Evolutionary conservation across 1,140 invertebrate genomes (phyloP), one percentile per base, ranked within the genome.

Genomic region (Pemphigus obesinymphae): DNA sequence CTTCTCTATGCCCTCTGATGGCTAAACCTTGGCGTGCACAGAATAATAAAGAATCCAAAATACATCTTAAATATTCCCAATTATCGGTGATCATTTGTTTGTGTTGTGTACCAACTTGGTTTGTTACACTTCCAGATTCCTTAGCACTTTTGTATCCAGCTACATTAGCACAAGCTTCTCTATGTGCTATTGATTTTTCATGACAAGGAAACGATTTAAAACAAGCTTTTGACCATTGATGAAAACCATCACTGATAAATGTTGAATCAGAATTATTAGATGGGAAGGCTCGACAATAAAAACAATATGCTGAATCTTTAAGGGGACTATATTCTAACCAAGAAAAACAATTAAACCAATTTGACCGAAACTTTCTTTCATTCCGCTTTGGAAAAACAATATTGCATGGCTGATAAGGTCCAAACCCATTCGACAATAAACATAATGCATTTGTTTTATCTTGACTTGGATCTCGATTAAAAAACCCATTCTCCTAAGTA

Each of bases 1-100:
- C 31, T 40, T 68, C 63, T 34, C 37, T 40, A 68, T 68, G 63
- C 20, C 29, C 63, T 68, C 63, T 68, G 17, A 68, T 34, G 26
- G 63, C 63, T 31, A 68, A 31, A 34, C 63, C 63, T 68, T 68
- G 63, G 17, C 63, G 63, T 8, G 63, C 63, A 40, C 63, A 68
- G n/a, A 68, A 70, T 20, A 70, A 31, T 10, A 70, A 29, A 8
- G 31, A 29, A 11, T 70, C 66, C n/a, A 37, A 70, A 40, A 45
- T 26, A 58, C 55, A 29, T 23, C 20, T 58, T 48, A 48, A 58
- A 58, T 58, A 55, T 23, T 55, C 50, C n/a, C 20, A 15, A 55
- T 55, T 55, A 23, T 55, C 50, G 13, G 50, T 0, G 23, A 55
- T 3, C 6, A 15, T 13, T 55, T 55, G 50, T 23, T 23, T 23